These are phyloP conservation scores for Sinotaia quadrata DNA, from an alignment of 2,888 invertebrate species.

Conservation along the genomic window DNA sequence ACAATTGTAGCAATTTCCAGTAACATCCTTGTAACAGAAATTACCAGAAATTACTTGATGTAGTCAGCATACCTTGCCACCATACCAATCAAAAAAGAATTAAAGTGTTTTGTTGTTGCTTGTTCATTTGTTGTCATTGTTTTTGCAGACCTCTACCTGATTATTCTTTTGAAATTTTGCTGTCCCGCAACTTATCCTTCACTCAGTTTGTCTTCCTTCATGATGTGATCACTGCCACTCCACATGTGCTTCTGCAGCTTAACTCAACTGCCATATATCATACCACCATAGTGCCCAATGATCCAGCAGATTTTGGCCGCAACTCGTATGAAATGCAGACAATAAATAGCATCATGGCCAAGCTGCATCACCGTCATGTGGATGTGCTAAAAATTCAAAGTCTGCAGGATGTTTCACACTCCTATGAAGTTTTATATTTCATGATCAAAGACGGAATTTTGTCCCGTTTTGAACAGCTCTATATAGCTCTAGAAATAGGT, in stretches of 20 bases:
- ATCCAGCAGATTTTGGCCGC: conserved; percentile 65
- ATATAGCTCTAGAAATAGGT: conserved; percentile 63
- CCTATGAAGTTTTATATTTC: conserved; percentile 64
- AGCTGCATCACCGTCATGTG: conserved; percentile 48
- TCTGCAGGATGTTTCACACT: conserved; percentile 45
- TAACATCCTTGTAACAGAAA: too few relatives aligned
- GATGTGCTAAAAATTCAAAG: conserved; percentile 61
- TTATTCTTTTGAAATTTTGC: conserved; percentile 53
- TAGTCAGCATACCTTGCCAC: too few relatives aligned
- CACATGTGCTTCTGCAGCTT: conserved; percentile 36
- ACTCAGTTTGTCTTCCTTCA: conserved; percentile 54
- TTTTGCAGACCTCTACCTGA: conserved; percentile 55
- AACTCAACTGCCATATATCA: conserved; percentile 49
- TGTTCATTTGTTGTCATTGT: conserved; percentile 3
- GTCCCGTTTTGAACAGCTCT: conserved; percentile 57
- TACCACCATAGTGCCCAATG: conserved; percentile 64
- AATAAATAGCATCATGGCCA: conserved; percentile 58
- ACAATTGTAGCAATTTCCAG: too few relatives aligned
- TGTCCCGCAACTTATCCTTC: conserved; percentile 59
- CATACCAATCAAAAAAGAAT: too few relatives aligned
- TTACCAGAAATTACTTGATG: too few relatives aligned
- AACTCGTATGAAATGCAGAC: conserved; percentile 66
- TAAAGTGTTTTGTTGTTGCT: too few relatives aligned
- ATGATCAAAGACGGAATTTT: conserved; percentile 61
- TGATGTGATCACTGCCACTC: conserved; percentile 32